Conservation (phyloP, 1,140 invertebrate species). For the Leptopilina clavipes region DNA sequence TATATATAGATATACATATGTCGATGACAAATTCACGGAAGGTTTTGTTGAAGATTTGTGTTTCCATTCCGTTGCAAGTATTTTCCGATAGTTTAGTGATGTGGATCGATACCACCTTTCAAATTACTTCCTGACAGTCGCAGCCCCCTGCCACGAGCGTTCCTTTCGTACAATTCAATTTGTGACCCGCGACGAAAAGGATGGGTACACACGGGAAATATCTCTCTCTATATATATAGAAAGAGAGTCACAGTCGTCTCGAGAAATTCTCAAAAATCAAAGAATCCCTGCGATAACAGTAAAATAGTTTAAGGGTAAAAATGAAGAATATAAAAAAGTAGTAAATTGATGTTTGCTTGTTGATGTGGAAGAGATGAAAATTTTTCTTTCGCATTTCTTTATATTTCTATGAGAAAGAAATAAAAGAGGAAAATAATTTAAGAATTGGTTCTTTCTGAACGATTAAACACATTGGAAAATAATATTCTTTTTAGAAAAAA, state of each 20-base stretch:
- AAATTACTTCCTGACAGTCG: slow-evolving; percentile 53
- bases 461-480: too few relatives aligned
- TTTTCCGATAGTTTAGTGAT: slow-evolving; percentile 33
- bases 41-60: background rate
- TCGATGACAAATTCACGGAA: slow-evolving; percentile 5
- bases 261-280: slow-evolving; percentile 10
- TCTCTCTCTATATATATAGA: too few relatives aligned
- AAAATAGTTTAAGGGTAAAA: background rate
- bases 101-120: slow-evolving; percentile 54
- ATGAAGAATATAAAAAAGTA: background rate
- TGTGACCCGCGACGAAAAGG: slow-evolving; percentile 37
- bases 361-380: too few relatives aligned
- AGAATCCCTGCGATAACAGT: background rate
- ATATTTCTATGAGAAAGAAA: too few relatives aligned
- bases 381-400: too few relatives aligned
- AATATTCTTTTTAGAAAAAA: too few relatives aligned
- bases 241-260: background rate
- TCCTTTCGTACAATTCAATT: slow-evolving; percentile 54
- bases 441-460: too few relatives aligned
- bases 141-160: slow-evolving; percentile 46
- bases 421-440: too few relatives aligned
- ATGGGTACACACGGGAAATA: slow-evolving; percentile 9
- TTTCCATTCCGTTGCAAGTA: slow-evolving; percentile 7
- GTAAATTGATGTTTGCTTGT: background rate
- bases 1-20: too few relatives aligned